A percentile compares a stretch with the other conserved stretches of the same genome.
phyloP scores from a whole-genome alignment of 2,888 invertebrate genomes.

The Gryllus longicercus region DNA sequence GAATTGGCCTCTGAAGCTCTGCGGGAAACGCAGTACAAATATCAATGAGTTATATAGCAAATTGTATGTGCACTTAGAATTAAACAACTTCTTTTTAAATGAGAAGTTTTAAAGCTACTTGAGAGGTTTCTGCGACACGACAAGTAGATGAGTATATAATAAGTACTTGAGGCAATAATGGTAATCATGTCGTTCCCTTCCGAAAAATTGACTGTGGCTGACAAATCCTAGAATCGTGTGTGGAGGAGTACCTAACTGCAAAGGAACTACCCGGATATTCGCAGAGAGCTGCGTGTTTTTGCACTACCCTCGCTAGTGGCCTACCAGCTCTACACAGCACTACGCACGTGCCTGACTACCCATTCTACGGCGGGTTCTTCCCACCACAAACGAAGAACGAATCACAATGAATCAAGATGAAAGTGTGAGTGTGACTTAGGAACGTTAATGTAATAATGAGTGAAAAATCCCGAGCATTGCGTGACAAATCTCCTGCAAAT shows the following conservation, averaged over 20 bases:
- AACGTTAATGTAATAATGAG: neutral
- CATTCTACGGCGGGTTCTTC: neutral
- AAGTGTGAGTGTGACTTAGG: neutral
- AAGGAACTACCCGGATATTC: constrained; percentile 8
- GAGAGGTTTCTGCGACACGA: too few species aligned
- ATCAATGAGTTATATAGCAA: too few species aligned
- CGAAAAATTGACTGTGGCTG: neutral
- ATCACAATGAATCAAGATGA: neutral
- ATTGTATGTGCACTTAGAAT: too few species aligned
- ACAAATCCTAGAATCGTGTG: neutral
- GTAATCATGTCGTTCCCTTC: neutral
- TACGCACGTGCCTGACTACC: constrained; percentile 1
- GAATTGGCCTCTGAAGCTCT: too few species aligned
- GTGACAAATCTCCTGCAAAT: neutral
- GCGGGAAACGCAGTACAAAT: too few species aligned
- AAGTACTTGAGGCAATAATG: neutral
- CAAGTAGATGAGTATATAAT: too few species aligned
- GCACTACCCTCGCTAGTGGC: neutral
- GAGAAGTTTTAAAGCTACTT: too few species aligned
- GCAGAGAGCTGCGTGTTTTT: neutral
- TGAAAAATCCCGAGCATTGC: neutral
- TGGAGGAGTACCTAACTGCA: constrained; percentile 5
- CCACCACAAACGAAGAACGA: neutral
- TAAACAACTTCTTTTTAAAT: too few species aligned
- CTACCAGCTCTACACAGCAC: constrained; percentile 3